Percentiles rank a stretch among this genome's conserved stretches.
Conservation (phyloP, 2,888 invertebrate genomes). For the Pseudococcus longispinus region DNA sequence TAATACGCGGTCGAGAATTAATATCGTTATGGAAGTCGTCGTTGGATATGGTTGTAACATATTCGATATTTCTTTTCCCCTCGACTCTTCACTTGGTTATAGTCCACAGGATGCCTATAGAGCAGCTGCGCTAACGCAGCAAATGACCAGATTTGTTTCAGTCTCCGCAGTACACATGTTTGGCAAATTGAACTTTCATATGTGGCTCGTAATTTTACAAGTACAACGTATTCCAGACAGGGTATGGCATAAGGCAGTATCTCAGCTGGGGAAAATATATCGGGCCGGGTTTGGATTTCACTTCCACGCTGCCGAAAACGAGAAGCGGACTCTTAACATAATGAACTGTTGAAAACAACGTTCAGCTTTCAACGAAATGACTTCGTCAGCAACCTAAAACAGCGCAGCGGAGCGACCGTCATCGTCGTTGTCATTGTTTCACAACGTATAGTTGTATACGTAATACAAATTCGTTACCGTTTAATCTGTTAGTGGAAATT, state of each 20-base stretch:
- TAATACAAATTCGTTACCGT: not conserved
- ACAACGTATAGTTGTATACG: not conserved
- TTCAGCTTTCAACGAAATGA: conserved; percentile 9
- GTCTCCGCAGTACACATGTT: not conserved
- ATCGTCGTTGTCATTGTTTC: not conserved
- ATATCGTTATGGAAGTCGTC: not conserved
- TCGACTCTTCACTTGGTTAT: not conserved
- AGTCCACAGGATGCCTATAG: not conserved
- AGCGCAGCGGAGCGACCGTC: not conserved
- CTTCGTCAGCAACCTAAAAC: not conserved
- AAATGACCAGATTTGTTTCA: not conserved
- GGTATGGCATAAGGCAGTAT: not conserved
- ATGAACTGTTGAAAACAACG: not conserved
- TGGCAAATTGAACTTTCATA: not conserved
- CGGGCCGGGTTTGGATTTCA: not conserved
- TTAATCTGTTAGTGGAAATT: conserved; percentile 11
- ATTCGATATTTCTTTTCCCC: not conserved
- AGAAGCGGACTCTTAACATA: not conserved
- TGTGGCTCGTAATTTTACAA: not conserved
- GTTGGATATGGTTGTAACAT: not conserved
- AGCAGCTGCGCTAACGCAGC: not conserved
- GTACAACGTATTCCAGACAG: not conserved
- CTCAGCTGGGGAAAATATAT: not conserved
- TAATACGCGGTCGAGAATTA: not conserved
- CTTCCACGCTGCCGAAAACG: not conserved